phyloP scores from a whole-genome alignment of 2,797 vertebrate species.

The Aldrovandia affinis region DNA sequence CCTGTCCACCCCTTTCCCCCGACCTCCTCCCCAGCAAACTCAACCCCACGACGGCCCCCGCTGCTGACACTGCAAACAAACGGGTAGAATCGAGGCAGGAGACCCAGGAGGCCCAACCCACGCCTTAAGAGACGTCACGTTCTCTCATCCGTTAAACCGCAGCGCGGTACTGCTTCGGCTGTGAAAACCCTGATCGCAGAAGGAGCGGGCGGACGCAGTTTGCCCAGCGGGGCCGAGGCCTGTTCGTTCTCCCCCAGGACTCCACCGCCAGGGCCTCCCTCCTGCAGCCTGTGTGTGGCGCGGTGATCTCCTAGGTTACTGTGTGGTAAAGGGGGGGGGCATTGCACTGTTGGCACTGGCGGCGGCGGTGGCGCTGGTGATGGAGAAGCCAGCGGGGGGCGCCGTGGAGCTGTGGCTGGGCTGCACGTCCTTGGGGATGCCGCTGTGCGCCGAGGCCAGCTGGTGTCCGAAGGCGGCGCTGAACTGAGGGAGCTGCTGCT shows the following conservation, averaged over 20 bases:
- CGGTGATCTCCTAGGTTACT: slow-evolving; percentile 76
- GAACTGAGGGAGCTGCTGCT: slow-evolving; percentile 98
- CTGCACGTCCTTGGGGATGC: slow-evolving; percentile 99
- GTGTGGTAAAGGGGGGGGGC: slow-evolving; percentile 85
- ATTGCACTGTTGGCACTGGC: slow-evolving; percentile 91
- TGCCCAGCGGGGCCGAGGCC: no score
- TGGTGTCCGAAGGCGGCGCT: slow-evolving; percentile 98
- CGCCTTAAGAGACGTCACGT: neutral
- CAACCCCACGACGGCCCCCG: slow-evolving; percentile 37
- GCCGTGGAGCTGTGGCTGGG: slow-evolving; percentile 99
- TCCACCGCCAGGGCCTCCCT: no score
- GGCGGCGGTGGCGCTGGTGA: slow-evolving; percentile 92
- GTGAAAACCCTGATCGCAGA: neutral
- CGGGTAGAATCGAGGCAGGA: neutral
- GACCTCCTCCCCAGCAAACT: slow-evolving; percentile 15
- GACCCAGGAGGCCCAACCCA: neutral
- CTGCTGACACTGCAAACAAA: slow-evolving; percentile 52
- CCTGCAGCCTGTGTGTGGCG: no score
- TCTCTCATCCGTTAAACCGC: neutral
- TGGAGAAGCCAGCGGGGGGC: slow-evolving; percentile 92
- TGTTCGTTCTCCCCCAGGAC: no score
- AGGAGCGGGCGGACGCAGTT: neutral
- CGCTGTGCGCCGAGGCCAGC: slow-evolving; percentile 95
- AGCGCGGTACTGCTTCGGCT: neutral
- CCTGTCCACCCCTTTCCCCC: neutral